Evolutionary conservation across 2,113 vertebrate species (phyloP), one percentile per base, ranked within the genome.

Genomic region (Grammomys surdaster): DNA sequence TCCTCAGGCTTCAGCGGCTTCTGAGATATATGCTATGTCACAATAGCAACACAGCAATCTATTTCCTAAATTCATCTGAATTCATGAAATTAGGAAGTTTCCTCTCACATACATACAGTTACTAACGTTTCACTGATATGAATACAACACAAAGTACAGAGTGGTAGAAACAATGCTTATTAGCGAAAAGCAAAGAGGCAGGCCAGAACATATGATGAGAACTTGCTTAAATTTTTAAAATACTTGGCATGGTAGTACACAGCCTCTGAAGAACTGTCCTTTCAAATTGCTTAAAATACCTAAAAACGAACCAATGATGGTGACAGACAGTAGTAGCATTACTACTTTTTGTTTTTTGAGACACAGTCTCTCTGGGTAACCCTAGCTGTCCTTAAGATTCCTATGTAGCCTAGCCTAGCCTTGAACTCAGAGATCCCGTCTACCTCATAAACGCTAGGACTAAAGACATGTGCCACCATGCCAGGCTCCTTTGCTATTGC

Each of bases 141-240:
- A 93, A 90, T 20, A 51, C 16, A 95, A 94, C 46, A 40, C 48
- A 70, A 88, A 88, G 56, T 75, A 94, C 4, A 33, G 36, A 16
- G 70, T 72, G 43, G 89, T 87, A 7, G 22, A 93, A 95, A 90
- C 14, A 95, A 93, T 69, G 48, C 81, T 88, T 94, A 91, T 88
- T 94, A 93, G 51, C 73, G 81, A 92, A 80, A 86, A 91, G 11
- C 31, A 89, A 82, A 82, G 75, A 20, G 40, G 84, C 14, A 67
- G 17, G 46, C 89, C 85, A 94, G 69, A 77, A 92, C 20, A 46
- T 16, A 54, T 58, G 80, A 81, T 54, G n/a, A 85, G 46, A 63
- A 46, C 54, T 84, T 84, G 22, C 31, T 65, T 43, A 86, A 67
- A 86, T 31, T 48, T 46, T 67, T 86, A 4, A 48, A 86, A 46